Conservation (phyloP, 2,113 vertebrate species). For the Leptodactylus fuscus region DNA sequence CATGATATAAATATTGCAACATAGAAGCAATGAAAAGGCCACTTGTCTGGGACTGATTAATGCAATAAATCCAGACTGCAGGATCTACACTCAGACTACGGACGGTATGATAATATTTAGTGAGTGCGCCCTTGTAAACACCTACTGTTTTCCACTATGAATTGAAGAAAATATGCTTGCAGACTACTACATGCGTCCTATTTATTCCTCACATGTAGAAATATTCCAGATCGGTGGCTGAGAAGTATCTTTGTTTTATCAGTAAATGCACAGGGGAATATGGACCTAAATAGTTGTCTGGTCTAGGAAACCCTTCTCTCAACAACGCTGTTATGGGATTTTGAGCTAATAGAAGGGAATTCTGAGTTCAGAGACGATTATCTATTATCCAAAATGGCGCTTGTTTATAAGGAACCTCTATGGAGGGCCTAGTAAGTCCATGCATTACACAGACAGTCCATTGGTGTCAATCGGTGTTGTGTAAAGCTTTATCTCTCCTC, state of each 20-base stretch:
- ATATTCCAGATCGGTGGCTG: constrained; percentile 35
- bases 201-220: constrained; percentile 20
- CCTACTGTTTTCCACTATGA: constrained; percentile 36
- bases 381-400: background rate
- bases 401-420: background rate
- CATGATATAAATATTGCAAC: constrained; percentile 32
- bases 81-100: constrained; percentile 16
- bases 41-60: constrained; percentile 49
- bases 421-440: background rate
- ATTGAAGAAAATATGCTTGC: constrained; percentile 13
- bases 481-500: background rate
- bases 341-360: background rate
- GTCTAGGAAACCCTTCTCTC: background rate
- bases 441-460: background rate
- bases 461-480: background rate
- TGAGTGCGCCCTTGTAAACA: constrained; percentile 47
- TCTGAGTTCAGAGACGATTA: background rate
- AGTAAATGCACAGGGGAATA: background rate
- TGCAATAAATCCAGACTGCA: constrained; percentile 44
- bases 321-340: background rate
- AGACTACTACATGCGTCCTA: constrained; percentile 2
- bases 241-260: constrained; percentile 14
- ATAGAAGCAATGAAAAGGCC: constrained; percentile 39
- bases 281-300: background rate
- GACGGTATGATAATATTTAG: constrained; percentile 33